These are phyloP conservation scores for Atlantisia rogersi DNA, from an alignment of 2,113 vertebrate species.

Conservation along the genomic window DNA sequence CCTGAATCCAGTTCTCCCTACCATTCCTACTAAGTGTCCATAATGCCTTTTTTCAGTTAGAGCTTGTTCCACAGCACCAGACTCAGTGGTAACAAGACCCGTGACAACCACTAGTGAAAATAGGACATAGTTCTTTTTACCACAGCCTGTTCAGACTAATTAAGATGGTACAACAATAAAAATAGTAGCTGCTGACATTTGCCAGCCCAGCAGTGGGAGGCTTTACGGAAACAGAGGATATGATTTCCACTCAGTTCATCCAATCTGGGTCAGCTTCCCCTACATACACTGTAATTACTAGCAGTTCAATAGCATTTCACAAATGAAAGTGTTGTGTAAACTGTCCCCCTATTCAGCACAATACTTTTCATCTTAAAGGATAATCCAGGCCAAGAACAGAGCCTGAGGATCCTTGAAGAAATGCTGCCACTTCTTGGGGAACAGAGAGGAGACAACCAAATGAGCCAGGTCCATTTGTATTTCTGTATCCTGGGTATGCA, in stretches of 20 bases:
- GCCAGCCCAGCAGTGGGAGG: not conserved
- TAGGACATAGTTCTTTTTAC: not conserved
- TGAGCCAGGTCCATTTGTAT: not conserved
- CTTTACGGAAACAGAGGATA: not conserved
- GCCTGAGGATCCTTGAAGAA: not conserved
- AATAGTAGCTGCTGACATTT: not conserved
- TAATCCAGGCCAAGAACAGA: not conserved
- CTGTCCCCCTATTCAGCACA: not conserved
- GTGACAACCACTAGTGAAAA: not conserved
- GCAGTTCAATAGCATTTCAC: not conserved
- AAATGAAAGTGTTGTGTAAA: not conserved
- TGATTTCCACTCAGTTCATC: not conserved
- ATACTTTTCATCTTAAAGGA: not conserved
- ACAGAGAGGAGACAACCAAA: not conserved
- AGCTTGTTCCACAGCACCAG: not conserved
- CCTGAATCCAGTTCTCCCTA: not conserved
- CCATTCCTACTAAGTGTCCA: not conserved
- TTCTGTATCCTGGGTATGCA: not conserved
- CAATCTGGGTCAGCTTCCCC: not conserved
- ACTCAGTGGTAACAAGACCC: not conserved
- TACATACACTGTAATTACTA: not conserved
- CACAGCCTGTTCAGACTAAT: not conserved
- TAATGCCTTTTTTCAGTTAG: not conserved
- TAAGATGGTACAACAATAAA: not conserved
- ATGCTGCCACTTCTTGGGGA: not conserved